Conservation (phyloP, 2,113 vertebrate species). For the Daphoenositta chrysoptera region DNA sequence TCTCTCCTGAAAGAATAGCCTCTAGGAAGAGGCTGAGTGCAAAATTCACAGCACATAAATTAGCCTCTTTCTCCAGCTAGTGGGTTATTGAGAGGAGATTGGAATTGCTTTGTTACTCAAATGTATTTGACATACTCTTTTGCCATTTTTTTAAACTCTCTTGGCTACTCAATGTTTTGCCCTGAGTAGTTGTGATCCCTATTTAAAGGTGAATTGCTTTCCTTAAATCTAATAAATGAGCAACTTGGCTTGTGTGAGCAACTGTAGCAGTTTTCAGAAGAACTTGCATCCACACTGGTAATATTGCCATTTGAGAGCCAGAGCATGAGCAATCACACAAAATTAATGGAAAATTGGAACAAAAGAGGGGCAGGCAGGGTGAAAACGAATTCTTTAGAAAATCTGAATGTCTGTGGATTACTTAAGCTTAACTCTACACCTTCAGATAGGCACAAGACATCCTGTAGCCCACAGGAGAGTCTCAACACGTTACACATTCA, state of each 20-base stretch:
- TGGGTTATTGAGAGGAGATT: constrained; percentile 52
- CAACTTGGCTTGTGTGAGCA: not conserved
- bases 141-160: constrained; percentile 21
- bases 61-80: constrained; percentile 49
- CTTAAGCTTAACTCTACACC: not conserved
- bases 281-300: not conserved
- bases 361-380: not conserved
- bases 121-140: constrained; percentile 42
- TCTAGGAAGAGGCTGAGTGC: constrained; percentile 49
- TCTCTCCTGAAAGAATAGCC: constrained; percentile 49
- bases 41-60: constrained; percentile 61
- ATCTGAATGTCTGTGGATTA: not conserved
- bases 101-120: constrained; percentile 58
- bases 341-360: constrained; percentile 22
- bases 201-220: constrained; percentile 50
- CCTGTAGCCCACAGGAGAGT: not conserved
- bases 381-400: not conserved
- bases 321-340: not conserved
- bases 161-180: constrained; percentile 36
- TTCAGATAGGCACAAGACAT: not conserved
- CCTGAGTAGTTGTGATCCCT: constrained; percentile 26
- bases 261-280: not conserved
- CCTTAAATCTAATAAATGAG: constrained; percentile 32
- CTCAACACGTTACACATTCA: not conserved
- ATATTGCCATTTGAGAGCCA: not conserved